Evolutionary conservation across 2,113 vertebrate species (phyloP), one percentile per base, ranked within the genome.

Genomic region (Datnioides undecimradiatus): DNA sequence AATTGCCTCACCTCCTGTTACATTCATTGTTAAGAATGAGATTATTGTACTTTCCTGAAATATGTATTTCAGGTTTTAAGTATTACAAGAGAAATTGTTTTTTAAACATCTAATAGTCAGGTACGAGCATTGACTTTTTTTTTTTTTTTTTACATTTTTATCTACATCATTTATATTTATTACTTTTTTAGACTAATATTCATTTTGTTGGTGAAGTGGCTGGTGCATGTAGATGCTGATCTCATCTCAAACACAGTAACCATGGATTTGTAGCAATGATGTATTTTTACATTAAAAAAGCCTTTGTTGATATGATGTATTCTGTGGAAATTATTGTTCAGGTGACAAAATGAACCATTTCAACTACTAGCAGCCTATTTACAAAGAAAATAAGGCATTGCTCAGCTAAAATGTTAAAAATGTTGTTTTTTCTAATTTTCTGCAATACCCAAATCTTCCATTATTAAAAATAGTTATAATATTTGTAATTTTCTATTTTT

Each of bases 221-320:
- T 70, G 46, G 58, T 85, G 33, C 46, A 40, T 84, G 79, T 73
- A 58, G 57, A 83, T 78, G 60, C 36, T 64, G 60, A 71, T 79
- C 16, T 62, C 49, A 76, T 77, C 33, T 81, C 43, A 63, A 76
- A 83, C 46, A 46, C 36, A 74, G 76, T 71, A 63, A 75, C 23
- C 36, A 72, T 59, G 71, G 57, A 69, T 82, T 82, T 88, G 41
- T 86, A 87, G 80, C 55, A 17, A 49, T 64, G 29, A 62, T 79
- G 57, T 90, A 82, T 91, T 88, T 90, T 88, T 87, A 81, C 87
- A 87, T 84, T 85, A 83, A 83, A 82, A 82, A 65, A 73, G 40
- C 3, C 19, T 33, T 27, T 79, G 41, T 62, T 74, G 40, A 75
- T 31, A 6, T 7, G 1, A 70, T 3, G 8, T n/a, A 1, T 12